Evolutionary conservation across 2,888 invertebrate species (phyloP).

Genomic region (Diplolepis rosae): DNA sequence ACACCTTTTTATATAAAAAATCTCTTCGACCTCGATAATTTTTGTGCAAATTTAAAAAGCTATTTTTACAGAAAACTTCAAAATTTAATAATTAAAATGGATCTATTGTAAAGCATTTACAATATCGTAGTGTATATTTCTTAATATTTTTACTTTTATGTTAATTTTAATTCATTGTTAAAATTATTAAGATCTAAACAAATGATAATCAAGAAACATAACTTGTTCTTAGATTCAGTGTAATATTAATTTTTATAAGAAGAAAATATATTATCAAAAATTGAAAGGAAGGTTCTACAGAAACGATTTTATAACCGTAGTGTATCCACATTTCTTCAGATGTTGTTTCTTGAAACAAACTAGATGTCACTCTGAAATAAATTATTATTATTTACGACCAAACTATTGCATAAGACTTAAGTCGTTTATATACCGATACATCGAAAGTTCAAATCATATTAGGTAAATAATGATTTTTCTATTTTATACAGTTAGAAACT

Average conservation of each 20-base stretch:
- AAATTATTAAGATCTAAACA: neutral
- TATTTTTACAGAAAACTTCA: constrained; percentile 14
- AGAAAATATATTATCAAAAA: neutral
- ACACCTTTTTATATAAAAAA: neutral
- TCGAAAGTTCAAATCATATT: constrained; percentile 5
- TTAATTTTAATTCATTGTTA: neutral
- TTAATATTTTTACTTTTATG: neutral
- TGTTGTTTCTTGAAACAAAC: neutral
- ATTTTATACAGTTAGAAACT: neutral
- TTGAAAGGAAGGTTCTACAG: neutral
- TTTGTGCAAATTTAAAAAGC: constrained; percentile 19
- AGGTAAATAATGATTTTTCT: neutral
- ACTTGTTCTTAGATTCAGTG: constrained; percentile 13
- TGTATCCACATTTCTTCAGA: neutral
- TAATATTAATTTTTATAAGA: neutral
- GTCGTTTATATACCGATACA: constrained; percentile 8
- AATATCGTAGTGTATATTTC: constrained; percentile 10
- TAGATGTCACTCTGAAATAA: neutral
- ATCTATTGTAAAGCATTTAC: constrained; percentile 3
- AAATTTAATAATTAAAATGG: constrained; percentile 23
- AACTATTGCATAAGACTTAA: constrained; percentile 5
- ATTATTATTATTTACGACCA: neutral
- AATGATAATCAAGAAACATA: constrained; percentile 11
- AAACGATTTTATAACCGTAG: neutral
- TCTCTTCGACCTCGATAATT: neutral